These are phyloP conservation scores for Alligator sinensis DNA, from an alignment of 2,113 vertebrate genomes.

Conservation along the genomic window DNA sequence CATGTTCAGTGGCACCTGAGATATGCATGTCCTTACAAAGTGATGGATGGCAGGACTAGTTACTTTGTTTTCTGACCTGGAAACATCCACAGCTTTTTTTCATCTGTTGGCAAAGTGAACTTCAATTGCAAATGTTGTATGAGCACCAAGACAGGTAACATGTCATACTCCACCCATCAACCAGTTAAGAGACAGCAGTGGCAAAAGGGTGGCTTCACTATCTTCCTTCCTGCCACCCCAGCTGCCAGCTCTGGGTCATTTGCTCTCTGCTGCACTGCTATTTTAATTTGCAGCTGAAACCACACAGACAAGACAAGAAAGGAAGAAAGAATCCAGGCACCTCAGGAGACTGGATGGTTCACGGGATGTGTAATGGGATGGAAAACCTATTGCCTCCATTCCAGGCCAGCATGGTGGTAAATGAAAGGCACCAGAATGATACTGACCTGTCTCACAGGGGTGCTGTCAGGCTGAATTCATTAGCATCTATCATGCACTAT, in stretches of 20 bases:
- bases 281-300: neutral
- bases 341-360: neutral
- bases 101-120: neutral
- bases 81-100: neutral
- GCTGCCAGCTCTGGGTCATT: neutral
- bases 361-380: neutral
- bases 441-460: neutral
- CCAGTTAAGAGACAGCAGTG: neutral
- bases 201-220: neutral
- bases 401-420: neutral
- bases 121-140: neutral
- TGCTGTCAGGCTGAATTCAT: neutral
- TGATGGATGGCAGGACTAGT: neutral
- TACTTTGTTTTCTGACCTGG: neutral
- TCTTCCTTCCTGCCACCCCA: neutral
- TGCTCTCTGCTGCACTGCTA: rapidly evolving
- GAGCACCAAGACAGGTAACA: neutral
- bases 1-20: neutral
- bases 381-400: neutral
- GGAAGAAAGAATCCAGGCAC: neutral
- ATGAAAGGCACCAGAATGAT: neutral
- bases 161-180: neutral
- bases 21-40: neutral
- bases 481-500: neutral
- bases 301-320: neutral